Evolutionary conservation across 2,113 vertebrate genomes (phyloP).

Genomic region (Argyrosomus japonicus): DNA sequence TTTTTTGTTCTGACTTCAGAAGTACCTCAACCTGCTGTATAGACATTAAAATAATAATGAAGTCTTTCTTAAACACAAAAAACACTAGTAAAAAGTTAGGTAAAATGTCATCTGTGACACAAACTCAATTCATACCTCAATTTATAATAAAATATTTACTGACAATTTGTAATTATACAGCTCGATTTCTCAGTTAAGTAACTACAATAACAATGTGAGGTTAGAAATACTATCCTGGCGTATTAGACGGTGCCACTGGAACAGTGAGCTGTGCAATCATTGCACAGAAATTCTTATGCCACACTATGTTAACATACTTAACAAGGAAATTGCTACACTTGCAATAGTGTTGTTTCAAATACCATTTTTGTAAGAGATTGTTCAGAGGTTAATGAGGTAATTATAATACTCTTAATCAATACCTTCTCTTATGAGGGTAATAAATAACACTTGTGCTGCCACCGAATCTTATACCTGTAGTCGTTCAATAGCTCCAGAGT

Average conservation of each 20-base stretch:
- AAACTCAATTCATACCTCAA: background rate
- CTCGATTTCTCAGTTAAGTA: background rate
- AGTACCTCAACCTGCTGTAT: background rate
- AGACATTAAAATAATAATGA: background rate
- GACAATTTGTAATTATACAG: background rate
- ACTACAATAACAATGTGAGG: background rate
- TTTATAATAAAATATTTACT: too few relatives aligned
- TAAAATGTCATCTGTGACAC: background rate
- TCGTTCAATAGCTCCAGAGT: background rate
- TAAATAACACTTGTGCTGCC: conserved; percentile 30
- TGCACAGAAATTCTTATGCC: background rate
- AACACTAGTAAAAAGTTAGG: background rate
- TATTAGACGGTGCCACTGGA: background rate
- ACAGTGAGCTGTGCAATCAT: background rate
- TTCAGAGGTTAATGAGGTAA: conserved; percentile 33
- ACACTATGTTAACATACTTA: background rate
- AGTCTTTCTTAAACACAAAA: too few relatives aligned
- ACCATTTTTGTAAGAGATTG: background rate
- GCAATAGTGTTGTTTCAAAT: conserved; percentile 38
- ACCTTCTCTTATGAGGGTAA: conserved; percentile 32
- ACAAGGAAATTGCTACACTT: conserved; percentile 39
- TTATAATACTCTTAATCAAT: conserved; percentile 51
- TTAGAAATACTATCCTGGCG: background rate
- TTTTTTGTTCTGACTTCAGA: background rate
- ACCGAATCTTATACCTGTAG: conserved; percentile 13